Evolutionary conservation across 2,888 invertebrate genomes (phyloP), one percentile per base, ranked within the genome.

Genomic region (Augiades crinisus): DNA sequence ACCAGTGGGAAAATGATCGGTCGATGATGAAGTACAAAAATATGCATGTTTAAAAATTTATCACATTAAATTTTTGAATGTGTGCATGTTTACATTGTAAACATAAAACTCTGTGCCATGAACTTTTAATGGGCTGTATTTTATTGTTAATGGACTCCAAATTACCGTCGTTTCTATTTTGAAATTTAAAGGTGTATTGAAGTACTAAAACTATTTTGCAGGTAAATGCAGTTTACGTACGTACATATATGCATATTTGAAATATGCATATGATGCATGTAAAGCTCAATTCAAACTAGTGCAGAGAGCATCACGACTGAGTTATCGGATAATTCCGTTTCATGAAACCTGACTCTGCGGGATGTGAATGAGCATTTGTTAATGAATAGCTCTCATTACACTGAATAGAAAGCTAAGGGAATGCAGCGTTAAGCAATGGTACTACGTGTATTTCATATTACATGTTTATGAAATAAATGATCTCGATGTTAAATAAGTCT

Each of bases 241-340:
- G 41, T 43, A n/a, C n/a, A n/a, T n/a, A n/a, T n/a, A n/a, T n/a
- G n/a, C n/a, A n/a, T n/a, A n/a, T n/a, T n/a, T n/a, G n/a, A n/a
- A n/a, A n/a, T n/a, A n/a, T 17, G 21, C 12, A 34, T 43, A n/a
- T 50, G 34, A 27, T 50, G 19, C 19, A 43, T 24, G 14, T 13
- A 27, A 43, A 27, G 50, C 30, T 50, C 24, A 50, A 43, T 50
- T 50, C 50, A 50, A 50, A 43, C 50, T 19, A 37, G 37, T 19
- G 17, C 17, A 27, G 34, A 50, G 50, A 36, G 40, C 27, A 12
- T 17, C 33, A 49, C 27, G 49, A 33, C 41, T 41, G 34, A 43
- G 50, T 37, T 51, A 44, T 51, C 44, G 50, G 50, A 51, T 44
- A 51, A 51, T 51, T 51, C 43, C 50, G 44, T 51, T 51, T 44